phyloP scores from a whole-genome alignment of 2,888 invertebrate genomes.

The Drosophila parthenogenetica region DNA sequence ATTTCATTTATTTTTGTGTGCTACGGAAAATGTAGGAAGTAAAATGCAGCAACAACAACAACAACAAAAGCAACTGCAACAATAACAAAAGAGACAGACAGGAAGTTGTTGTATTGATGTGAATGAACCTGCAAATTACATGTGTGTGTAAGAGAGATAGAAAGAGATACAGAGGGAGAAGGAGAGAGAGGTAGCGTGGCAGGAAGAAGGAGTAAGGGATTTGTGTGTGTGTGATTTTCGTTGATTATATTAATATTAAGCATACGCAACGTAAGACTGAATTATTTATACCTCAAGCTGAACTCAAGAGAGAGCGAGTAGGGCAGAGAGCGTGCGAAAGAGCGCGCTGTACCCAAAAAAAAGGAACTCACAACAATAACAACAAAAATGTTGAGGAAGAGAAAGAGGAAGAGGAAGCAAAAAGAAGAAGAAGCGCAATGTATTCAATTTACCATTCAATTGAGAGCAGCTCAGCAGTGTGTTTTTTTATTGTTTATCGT shows the following conservation, averaged over 20 bases:
- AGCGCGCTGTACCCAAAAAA: slow-evolving; percentile 33
- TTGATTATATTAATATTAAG: slow-evolving; percentile 69
- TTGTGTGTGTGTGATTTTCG: slow-evolving; percentile 37
- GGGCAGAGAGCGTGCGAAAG: neutral
- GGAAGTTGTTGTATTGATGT: slow-evolving; percentile 63
- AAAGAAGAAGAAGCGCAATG: slow-evolving; percentile 24
- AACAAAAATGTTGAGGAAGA: slow-evolving; percentile 10
- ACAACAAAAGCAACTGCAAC: slow-evolving; percentile 11
- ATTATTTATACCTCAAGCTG: slow-evolving; percentile 45
- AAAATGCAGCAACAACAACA: slow-evolving; percentile 57
- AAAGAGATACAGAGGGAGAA: slow-evolving; percentile 1
- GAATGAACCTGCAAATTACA: slow-evolving; percentile 53
- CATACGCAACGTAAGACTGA: slow-evolving; percentile 63
- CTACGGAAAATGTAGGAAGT: slow-evolving; percentile 76
- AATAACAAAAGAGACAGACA: slow-evolving; percentile 62
- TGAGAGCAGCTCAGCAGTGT: slow-evolving; percentile 48
- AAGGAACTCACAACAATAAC: slow-evolving; percentile 31
- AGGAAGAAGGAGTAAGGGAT: slow-evolving; percentile 30
- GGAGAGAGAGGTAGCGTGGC: slow-evolving; percentile 1
- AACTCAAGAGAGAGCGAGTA: neutral
- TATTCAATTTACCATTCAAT: slow-evolving; percentile 76
- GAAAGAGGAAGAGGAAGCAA: neutral
- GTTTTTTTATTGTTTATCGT: neutral
- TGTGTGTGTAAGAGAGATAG: slow-evolving; percentile 6
- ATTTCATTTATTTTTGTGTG: slow-evolving; percentile 52